Evolutionary conservation across 2,113 vertebrate species (phyloP), one percentile per base, ranked within the genome.

Genomic region (Ascaphus truei): DNA sequence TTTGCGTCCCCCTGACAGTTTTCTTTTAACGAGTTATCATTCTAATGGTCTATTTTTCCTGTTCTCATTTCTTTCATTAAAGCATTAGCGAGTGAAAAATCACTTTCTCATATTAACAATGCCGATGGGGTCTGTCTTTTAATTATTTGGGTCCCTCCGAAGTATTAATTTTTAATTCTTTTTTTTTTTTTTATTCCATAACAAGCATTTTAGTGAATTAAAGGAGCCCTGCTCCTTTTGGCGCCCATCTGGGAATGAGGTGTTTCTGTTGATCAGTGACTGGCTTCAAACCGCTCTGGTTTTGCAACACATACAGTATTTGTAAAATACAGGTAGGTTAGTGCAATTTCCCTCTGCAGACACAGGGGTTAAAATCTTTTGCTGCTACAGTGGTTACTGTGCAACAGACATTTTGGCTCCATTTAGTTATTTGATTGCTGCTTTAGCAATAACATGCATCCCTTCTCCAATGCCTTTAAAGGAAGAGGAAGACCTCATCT

Each of bases 81-180:
- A 71, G 67, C 57, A 71, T 71, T 71, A 71, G 57, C 57, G 16
- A 12, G 45, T 71, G 57, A 71, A 71, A 61, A 71, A 71, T 71
- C 56, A 61, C 67, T 71, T 71, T 71, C 61, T 71, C 67, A 71
- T 71, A 61, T 71, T 71, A 71, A 71, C 67, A 71, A 71, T 71
- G 67, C 67, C 67, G 43, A 61, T 71, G 67, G 67, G 56, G 56
- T 61, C 67, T 71, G 56, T 71, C 67, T 61, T 71, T 71, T 71
- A 71, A 71, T 71, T 71, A 71, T 71, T 71, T 52, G 57, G 67
- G 56, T 71, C 67, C 57, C 51, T 71, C 31, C 33, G 20, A 52
- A 71, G 55, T 71, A 71, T 71, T 71, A 51, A 60, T 71, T 71
- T 71, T 71, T 71, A 71, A 71, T 71, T 60, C 60, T 61, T 59